phyloP scores from a whole-genome alignment of 2,797 vertebrate species.

The Phrynocephalus vlangalii region DNA sequence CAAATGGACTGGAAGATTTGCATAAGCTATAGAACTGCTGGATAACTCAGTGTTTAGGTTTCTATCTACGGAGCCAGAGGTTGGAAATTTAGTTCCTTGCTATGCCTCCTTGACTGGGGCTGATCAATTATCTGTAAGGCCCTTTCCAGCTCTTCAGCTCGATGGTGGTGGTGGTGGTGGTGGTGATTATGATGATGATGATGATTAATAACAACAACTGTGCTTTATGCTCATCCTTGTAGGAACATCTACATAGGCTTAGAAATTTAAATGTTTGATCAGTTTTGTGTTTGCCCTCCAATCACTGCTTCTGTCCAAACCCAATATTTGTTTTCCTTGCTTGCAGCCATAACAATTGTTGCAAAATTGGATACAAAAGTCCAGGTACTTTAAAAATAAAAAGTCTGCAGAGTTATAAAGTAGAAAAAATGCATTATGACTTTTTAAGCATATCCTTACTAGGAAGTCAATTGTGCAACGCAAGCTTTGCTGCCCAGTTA shows the following conservation, averaged over 20 bases:
- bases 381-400: not conserved
- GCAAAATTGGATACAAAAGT: not conserved
- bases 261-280: not conserved
- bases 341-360: not conserved
- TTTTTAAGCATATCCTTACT: not conserved
- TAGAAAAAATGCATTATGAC: not conserved
- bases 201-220: too few relatives aligned
- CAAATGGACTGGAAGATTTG: constrained; percentile 3
- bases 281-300: not conserved
- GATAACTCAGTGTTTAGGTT: too few relatives aligned
- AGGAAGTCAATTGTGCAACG: constrained; percentile 16
- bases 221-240: not conserved
- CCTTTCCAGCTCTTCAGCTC: too few relatives aligned
- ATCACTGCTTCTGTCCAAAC: not conserved
- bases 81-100: too few relatives aligned
- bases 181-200: too few relatives aligned
- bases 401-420: not conserved
- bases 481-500: not conserved
- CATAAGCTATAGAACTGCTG: not conserved
- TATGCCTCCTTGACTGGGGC: too few relatives aligned
- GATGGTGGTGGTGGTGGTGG: too few relatives aligned
- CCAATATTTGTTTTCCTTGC: not conserved
- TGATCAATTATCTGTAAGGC: too few relatives aligned
- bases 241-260: not conserved
- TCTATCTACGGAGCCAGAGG: too few relatives aligned